These are phyloP conservation scores for Rhinopomastus cyanomelas DNA, from an alignment of 2,113 vertebrate species.

Conservation along the genomic window DNA sequence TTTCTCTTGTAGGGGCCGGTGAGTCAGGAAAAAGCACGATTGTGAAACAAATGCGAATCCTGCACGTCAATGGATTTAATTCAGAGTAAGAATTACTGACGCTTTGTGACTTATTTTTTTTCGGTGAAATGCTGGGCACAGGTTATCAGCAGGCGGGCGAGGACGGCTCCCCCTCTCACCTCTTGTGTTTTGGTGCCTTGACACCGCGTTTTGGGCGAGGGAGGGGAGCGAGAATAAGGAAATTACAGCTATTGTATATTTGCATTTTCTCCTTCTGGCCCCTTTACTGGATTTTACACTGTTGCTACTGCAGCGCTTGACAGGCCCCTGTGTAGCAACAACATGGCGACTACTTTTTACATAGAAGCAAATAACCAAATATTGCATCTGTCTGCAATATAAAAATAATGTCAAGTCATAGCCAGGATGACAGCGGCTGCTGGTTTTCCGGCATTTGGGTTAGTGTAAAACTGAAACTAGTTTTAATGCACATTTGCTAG, in stretches of 20 bases:
- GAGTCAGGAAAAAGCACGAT: conserved; percentile 99
- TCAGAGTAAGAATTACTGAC: conserved; percentile 88
- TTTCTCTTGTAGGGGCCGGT: conserved; percentile 89
- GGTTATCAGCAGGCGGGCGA: background rate
- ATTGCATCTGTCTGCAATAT: conserved; percentile 53
- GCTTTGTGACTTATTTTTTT: conserved; percentile 23
- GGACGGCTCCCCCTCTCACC: background rate
- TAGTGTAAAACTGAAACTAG: conserved; percentile 50
- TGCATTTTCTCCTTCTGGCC: conserved; percentile 57
- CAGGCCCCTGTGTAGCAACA: conserved; percentile 84
- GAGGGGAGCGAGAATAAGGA: conserved; percentile 11
- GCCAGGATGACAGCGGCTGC: conserved; percentile 1
- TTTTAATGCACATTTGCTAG: conserved; percentile 9
- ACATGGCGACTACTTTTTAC: conserved; percentile 80
- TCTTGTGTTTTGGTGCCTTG: background rate
- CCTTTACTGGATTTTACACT: conserved; percentile 71
- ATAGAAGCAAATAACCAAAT: conserved; percentile 74
- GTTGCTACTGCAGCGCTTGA: conserved; percentile 86
- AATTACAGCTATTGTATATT: conserved; percentile 53
- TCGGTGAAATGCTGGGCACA: background rate
- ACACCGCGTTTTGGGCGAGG: background rate
- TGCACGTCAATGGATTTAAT: conserved; percentile 99
- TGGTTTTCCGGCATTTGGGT: conserved; percentile 27
- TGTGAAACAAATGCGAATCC: conserved; percentile 98
- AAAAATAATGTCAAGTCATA: conserved; percentile 22